Evolutionary conservation across 2,113 vertebrate genomes (phyloP).

Genomic region (Dromaius novaehollandiae): DNA sequence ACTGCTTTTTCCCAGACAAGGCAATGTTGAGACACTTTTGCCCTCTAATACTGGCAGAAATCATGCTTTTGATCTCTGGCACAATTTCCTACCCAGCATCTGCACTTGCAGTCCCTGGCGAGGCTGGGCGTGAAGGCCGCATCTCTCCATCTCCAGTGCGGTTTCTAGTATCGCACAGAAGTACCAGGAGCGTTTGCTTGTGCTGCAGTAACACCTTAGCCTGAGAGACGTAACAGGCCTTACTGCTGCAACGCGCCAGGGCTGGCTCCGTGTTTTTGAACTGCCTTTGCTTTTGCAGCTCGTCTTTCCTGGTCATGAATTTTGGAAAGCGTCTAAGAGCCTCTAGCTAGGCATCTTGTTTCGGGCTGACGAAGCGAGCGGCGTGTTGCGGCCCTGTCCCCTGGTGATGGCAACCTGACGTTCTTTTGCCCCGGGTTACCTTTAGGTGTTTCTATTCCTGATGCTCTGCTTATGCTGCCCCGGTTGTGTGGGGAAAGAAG

Average conservation of each 20-base stretch:
- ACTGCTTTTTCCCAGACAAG: not conserved
- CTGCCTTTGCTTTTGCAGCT: not conserved
- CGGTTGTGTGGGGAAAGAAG: not conserved
- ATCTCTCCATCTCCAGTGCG: not conserved
- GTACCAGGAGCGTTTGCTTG: rapidly evolving
- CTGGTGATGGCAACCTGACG: not conserved
- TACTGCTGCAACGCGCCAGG: not conserved
- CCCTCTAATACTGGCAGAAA: not conserved
- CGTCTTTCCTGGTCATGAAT: not conserved
- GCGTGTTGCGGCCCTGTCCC: rapidly evolving
- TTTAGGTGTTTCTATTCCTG: constrained; percentile 42
- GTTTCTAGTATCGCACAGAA: not conserved
- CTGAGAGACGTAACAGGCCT: not conserved
- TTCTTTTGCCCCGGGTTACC: constrained; percentile 51
- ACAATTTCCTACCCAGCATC: not conserved
- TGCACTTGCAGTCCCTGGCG: rapidly evolving
- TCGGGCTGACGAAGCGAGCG: not conserved
- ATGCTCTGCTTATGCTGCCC: not conserved
- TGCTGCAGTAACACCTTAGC: not conserved
- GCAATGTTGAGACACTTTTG: not conserved
- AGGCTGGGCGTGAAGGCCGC: rapidly evolving
- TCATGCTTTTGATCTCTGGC: not conserved
- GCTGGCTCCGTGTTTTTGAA: not conserved
- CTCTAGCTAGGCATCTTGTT: not conserved
- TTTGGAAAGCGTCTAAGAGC: not conserved